Percentiles rank a stretch among this genome's conserved stretches.
Evolutionary conservation across 2,888 invertebrate genomes (phyloP).

Genomic region (Acronicta leporina): DNA sequence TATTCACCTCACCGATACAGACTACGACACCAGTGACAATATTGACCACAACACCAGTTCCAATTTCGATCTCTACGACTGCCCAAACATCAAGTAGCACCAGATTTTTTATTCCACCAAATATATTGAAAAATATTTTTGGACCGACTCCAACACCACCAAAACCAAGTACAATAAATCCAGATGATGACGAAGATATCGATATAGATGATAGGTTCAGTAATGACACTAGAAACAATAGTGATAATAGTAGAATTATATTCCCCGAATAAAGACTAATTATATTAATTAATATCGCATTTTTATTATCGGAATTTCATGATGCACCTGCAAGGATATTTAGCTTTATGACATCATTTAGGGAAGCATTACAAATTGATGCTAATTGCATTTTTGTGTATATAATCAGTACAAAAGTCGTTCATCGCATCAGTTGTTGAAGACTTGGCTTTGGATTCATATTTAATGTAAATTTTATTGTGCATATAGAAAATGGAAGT

Average conservation of each 20-base stretch:
- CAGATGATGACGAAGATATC: constrained; percentile 25
- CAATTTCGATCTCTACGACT: constrained; percentile 10
- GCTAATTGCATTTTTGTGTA: constrained; percentile 21
- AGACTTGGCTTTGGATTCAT: not conserved
- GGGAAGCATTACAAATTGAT: constrained; percentile 20
- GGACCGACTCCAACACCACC: constrained; percentile 2
- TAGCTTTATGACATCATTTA: constrained; percentile 27
- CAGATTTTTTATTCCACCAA: constrained; percentile 18
- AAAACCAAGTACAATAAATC: constrained; percentile 1
- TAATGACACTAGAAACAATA: constrained; percentile 4
- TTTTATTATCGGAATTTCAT: constrained; percentile 43
- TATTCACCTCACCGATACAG: constrained; percentile 14
- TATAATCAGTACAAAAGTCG: constrained; percentile 11
- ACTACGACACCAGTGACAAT: not conserved
- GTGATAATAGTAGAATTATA: constrained; percentile 16
- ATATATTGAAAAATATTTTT: constrained; percentile 36
- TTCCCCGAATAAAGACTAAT: constrained; percentile 47
- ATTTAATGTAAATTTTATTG: not conserved
- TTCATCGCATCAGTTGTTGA: constrained; percentile 25
- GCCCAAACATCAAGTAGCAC: not conserved
- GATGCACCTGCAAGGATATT: constrained; percentile 7
- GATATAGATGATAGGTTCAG: constrained; percentile 43
- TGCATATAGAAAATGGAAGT: constrained; percentile 25
- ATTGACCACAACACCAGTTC: constrained; percentile 4
- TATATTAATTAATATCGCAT: constrained; percentile 55